A percentile compares a stretch with the other conserved stretches of the same genome.
Conservation (phyloP, 2,888 invertebrate genomes). For the Caenorhabditis sp. region DNA sequence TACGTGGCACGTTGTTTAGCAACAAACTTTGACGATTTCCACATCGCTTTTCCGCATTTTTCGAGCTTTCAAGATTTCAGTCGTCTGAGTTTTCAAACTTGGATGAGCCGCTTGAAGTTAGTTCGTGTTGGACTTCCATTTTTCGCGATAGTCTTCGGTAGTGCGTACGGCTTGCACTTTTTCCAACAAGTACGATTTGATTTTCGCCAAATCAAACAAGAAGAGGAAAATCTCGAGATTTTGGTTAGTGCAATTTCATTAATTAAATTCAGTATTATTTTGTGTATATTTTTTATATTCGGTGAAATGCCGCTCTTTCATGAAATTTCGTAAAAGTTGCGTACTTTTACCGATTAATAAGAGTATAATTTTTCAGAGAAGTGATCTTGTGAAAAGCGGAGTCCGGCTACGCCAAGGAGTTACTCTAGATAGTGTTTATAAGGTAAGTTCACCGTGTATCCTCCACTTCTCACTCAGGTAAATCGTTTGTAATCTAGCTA, state of each 20-base stretch:
- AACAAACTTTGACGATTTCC: not conserved
- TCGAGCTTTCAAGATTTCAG: slow-evolving; percentile 4
- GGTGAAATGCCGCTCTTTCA: not conserved
- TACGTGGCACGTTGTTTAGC: slow-evolving; percentile 18
- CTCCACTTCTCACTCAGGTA: too few relatives aligned
- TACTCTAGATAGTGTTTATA: slow-evolving; percentile 71
- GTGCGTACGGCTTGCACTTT: slow-evolving; percentile 74
- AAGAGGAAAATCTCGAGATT: slow-evolving; percentile 67
- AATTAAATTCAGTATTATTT: not conserved
- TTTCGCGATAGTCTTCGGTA: slow-evolving; percentile 73
- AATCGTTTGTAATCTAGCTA: too few relatives aligned
- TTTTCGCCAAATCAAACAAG: slow-evolving; percentile 68
- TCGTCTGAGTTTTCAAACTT: slow-evolving; percentile 25
- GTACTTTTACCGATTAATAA: too few relatives aligned
- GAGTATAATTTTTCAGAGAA: slow-evolving; percentile 64
- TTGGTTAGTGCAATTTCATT: slow-evolving; percentile 58
- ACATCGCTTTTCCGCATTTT: not conserved
- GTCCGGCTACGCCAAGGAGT: slow-evolving; percentile 68
- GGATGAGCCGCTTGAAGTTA: slow-evolving; percentile 64
- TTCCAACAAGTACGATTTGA: slow-evolving; percentile 77
- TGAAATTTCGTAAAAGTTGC: not conserved
- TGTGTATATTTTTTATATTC: not conserved
- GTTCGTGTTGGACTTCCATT: slow-evolving; percentile 71
- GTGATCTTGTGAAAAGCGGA: slow-evolving; percentile 66
- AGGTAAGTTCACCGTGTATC: slow-evolving; percentile 51